Conservation (phyloP, 2,888 invertebrate species). For the Drosophila conformis region DNA sequence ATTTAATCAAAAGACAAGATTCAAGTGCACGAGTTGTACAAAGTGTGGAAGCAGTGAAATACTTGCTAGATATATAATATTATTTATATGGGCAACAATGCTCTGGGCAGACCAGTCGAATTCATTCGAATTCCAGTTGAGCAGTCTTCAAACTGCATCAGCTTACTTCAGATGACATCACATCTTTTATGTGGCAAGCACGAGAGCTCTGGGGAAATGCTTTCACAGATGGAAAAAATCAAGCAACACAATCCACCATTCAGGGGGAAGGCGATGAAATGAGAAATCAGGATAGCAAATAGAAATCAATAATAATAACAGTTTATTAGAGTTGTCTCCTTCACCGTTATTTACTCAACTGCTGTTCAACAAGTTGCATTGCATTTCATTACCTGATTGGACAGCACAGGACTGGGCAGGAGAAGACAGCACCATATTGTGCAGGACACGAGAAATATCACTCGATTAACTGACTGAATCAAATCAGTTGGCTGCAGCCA, state of each 20-base stretch:
- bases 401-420: background rate
- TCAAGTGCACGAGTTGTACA: background rate
- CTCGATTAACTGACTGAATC: slow-evolving; percentile 64
- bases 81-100: slow-evolving; percentile 19
- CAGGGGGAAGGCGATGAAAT: slow-evolving; percentile 24
- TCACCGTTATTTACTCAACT: slow-evolving; percentile 7
- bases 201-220: slow-evolving; percentile 12
- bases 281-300: slow-evolving; percentile 28
- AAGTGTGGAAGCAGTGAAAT: background rate
- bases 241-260: background rate
- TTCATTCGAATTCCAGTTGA: slow-evolving; percentile 26
- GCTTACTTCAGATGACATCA: slow-evolving; percentile 13
- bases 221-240: slow-evolving; percentile 17
- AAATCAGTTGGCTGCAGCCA: slow-evolving; percentile 48
- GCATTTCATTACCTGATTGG: slow-evolving; percentile 15
- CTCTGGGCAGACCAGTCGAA: background rate
- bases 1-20: slow-evolving; percentile 16
- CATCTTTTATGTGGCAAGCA: slow-evolving; percentile 2
- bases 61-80: background rate
- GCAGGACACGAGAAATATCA: slow-evolving; percentile 27
- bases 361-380: slow-evolving; percentile 53
- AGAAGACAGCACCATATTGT: background rate
- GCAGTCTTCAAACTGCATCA: slow-evolving; percentile 26
- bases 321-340: slow-evolving; percentile 35
- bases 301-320: slow-evolving; percentile 69